These are phyloP conservation scores for Leptonema lineaticorne DNA, from an alignment of 1,140 invertebrate genomes.

Conservation along the genomic window DNA sequence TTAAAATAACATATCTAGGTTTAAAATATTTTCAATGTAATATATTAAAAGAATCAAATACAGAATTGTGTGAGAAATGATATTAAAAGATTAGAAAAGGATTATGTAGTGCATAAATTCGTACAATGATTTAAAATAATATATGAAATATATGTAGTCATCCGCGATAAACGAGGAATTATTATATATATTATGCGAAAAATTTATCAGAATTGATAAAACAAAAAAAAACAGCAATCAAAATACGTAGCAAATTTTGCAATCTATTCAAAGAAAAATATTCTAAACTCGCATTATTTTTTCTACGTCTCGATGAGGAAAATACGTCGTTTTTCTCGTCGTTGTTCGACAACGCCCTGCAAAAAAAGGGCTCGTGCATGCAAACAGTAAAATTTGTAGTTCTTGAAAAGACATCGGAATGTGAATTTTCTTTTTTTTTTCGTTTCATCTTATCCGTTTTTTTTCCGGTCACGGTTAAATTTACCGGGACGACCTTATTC, in stretches of 20 bases:
- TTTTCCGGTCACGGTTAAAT: neutral
- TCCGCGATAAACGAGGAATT: neutral
- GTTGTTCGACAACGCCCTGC: neutral
- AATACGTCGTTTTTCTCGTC: neutral
- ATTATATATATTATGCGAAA: neutral
- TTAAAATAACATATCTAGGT: no score
- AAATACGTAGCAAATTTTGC: neutral
- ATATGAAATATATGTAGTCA: neutral
- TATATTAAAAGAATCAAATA: no score
- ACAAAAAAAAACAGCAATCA: neutral
- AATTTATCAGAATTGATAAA: no score
- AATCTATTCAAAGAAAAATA: conserved; percentile 1
- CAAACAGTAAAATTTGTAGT: neutral
- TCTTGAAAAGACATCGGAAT: neutral
- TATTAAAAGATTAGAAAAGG: no score
- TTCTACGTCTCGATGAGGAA: neutral
- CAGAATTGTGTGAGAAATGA: no score
- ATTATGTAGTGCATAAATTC: no score
- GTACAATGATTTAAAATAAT: no score
- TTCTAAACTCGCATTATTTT: conserved; percentile 2
- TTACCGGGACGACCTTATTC: conserved; percentile 8
- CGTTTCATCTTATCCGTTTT: no score
- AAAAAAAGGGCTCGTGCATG: neutral
- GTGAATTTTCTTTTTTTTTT: neutral
- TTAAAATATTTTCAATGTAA: no score